Evolutionary conservation across 2,113 vertebrate genomes (phyloP).

Genomic region (Platycercus adscitus): DNA sequence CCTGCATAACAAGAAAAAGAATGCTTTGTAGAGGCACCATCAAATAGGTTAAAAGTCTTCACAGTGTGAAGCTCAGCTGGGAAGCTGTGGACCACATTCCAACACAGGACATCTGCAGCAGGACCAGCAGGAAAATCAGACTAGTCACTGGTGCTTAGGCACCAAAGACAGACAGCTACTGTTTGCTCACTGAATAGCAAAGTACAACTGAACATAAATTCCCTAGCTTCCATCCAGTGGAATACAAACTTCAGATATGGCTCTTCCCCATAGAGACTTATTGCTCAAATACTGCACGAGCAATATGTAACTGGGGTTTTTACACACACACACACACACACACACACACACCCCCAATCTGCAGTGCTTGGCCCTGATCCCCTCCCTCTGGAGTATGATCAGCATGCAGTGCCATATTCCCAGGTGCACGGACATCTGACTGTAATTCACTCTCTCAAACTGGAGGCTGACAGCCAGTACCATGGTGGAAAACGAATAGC

Average conservation of each 20-base stretch:
- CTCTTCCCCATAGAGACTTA: neutral
- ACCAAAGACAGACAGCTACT: neutral
- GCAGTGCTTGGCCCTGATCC: neutral
- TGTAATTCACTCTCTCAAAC: fast-evolving
- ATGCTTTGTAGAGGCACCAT: neutral
- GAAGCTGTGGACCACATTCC: neutral
- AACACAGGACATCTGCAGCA: neutral
- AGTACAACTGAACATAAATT: neutral
- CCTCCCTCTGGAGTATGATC: neutral
- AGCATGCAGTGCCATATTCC: fast-evolving
- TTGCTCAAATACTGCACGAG: neutral
- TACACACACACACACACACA: neutral
- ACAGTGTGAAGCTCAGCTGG: neutral
- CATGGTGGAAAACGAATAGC: fast-evolving
- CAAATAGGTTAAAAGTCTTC: neutral
- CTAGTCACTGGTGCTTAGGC: neutral
- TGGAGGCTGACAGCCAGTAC: neutral
- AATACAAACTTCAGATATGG: neutral
- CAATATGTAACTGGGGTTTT: neutral
- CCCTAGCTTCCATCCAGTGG: neutral
- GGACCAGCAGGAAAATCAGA: neutral
- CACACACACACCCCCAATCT: no score
- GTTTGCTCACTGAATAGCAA: fast-evolving
- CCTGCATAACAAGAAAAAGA: neutral
- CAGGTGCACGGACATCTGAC: neutral